phyloP scores from a whole-genome alignment of 2,113 vertebrate species.

The Myiagra hebetior region DNA sequence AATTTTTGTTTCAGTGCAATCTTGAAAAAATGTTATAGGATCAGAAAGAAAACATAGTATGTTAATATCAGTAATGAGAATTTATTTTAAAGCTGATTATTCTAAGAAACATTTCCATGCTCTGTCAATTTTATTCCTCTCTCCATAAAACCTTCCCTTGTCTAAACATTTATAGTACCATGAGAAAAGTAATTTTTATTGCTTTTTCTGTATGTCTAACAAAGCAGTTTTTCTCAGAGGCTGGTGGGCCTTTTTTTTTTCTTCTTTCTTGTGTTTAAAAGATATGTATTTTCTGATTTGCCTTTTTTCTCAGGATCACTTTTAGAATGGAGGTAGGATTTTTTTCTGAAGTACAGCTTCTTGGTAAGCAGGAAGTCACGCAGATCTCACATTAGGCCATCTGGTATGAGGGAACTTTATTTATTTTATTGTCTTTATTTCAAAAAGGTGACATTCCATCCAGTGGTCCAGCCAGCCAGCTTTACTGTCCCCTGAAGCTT shows the following conservation, averaged over 20 bases:
- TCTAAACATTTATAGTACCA: neutral
- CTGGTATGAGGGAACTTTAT: neutral
- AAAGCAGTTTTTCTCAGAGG: neutral
- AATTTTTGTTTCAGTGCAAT: neutral
- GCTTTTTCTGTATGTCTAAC: neutral
- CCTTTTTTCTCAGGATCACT: neutral
- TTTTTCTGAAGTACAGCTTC: neutral
- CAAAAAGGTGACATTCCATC: neutral
- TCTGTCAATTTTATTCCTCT: neutral
- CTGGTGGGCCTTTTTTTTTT: neutral
- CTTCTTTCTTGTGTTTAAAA: neutral
- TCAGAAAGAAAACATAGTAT: neutral
- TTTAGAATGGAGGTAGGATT: neutral
- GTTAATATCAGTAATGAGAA: neutral
- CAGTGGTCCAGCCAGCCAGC: neutral
- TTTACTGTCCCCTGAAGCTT: neutral
- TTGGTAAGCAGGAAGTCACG: neutral
- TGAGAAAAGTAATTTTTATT: neutral
- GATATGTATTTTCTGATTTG: neutral
- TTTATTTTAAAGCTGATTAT: neutral
- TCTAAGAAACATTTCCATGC: neutral
- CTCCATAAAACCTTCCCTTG: neutral
- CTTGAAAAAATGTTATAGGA: neutral
- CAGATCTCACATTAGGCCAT: neutral
- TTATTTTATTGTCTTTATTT: neutral